These are phyloP conservation scores for Leptobrachium leishanense DNA, from an alignment of 2,113 vertebrate genomes.

Conservation along the genomic window DNA sequence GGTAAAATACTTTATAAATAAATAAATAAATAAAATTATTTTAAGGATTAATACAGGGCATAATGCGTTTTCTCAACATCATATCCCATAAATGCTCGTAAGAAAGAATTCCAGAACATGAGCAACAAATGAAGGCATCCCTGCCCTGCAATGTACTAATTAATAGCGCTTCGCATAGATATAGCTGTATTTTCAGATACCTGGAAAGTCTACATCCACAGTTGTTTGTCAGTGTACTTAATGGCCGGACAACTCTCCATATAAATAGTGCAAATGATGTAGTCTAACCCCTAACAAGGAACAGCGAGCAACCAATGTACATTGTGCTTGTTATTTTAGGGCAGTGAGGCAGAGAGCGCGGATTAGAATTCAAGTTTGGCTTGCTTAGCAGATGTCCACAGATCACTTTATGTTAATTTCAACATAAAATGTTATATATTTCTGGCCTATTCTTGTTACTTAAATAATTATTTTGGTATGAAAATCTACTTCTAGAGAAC, in stretches of 20 bases:
- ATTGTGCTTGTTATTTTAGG: constrained; percentile 68
- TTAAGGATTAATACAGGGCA: too few species aligned
- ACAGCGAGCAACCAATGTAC: constrained; percentile 59
- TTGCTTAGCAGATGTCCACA: constrained; percentile 69
- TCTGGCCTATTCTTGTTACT: constrained; percentile 64
- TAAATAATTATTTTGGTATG: constrained; percentile 69
- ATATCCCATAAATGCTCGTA: too few species aligned
- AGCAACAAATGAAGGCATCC: too few species aligned
- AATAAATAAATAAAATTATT: too few species aligned
- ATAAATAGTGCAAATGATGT: constrained; percentile 59
- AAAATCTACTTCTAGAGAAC: constrained; percentile 57
- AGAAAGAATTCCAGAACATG: too few species aligned
- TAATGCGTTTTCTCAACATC: too few species aligned
- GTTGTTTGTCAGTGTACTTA: constrained; percentile 64
- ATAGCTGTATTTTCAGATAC: constrained; percentile 47
- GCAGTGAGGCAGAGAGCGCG: constrained; percentile 68
- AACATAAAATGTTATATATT: constrained; percentile 65
- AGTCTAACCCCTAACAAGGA: constrained; percentile 56
- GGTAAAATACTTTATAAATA: too few species aligned
- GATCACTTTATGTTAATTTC: constrained; percentile 66
- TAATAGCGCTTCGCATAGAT: not conserved
- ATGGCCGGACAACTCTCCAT: constrained; percentile 56
- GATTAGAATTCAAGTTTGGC: constrained; percentile 56
- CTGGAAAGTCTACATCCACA: constrained; percentile 49
- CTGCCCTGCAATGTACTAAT: too few species aligned